phyloP scores from a whole-genome alignment of 2,113 vertebrate genomes.

The Semicossyphus pulcher region DNA sequence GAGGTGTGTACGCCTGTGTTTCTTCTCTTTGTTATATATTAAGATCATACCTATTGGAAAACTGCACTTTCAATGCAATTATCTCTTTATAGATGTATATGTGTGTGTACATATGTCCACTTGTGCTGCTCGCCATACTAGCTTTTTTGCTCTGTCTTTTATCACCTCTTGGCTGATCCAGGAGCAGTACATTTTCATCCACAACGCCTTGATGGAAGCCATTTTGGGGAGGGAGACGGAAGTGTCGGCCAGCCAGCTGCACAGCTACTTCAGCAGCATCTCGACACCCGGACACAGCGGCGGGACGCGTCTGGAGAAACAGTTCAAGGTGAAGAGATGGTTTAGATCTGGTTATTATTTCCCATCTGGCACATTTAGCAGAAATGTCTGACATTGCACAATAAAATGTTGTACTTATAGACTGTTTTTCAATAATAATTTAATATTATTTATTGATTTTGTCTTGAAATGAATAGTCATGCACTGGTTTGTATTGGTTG shows the following conservation, averaged over 20 bases:
- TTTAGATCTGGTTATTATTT: not conserved
- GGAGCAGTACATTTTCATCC: slow-evolving; percentile 98
- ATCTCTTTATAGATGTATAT: too few species aligned
- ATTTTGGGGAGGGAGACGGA: slow-evolving; percentile 93
- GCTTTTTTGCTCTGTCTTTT: not conserved
- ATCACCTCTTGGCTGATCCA: slow-evolving; percentile 59
- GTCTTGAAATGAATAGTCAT: too few species aligned
- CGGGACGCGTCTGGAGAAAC: slow-evolving; percentile 90
- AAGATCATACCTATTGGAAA: too few species aligned
- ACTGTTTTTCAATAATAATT: too few species aligned
- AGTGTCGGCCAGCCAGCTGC: slow-evolving; percentile 89
- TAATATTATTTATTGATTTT: too few species aligned
- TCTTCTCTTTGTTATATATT: too few species aligned
- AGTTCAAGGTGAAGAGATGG: slow-evolving; percentile 88
- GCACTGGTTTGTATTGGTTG: too few species aligned
- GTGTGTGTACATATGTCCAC: too few species aligned
- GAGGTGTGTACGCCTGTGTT: slow-evolving; percentile 83
- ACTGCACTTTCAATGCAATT: too few species aligned
- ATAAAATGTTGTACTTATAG: too few species aligned
- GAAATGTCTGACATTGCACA: not conserved
- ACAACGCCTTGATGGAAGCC: slow-evolving; percentile 95
- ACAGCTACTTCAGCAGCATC: slow-evolving; percentile 92
- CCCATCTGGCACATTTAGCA: not conserved
- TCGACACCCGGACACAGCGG: slow-evolving; percentile 88
- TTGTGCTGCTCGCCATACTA: not conserved